Base-by-base conservation (phyloP, 1,140 invertebrate genomes). In the Atta texana region DNA sequence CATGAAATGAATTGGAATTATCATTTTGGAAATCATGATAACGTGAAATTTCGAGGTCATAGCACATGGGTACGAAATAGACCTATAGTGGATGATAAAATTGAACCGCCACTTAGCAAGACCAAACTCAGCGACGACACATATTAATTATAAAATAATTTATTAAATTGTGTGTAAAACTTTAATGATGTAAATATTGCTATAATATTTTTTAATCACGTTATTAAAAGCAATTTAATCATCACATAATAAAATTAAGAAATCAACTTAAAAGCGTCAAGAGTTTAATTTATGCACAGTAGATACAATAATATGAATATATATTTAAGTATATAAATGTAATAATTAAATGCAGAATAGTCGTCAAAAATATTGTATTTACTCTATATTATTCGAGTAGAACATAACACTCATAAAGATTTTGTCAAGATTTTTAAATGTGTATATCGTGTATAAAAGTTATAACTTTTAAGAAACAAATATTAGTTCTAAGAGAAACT, bases 1-100 rank as follows among this genome's bases (percentile, higher is more conserved):
- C 53, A n/a, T 14, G 49, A n/a, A 55, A 12, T 16, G 8, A 21
- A 39, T 57, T 81, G 75, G 72, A 44, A 12, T 49, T 74, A 78
- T 39, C n/a, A 39, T 21, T 31, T 24, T 55, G 24, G 18, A 55
- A n/a, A 87, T n/a, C 28, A 6, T 16, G 4, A 1, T 10, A 63
- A 53, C 55, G 49, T n/a, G n/a, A 57, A 24, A 71, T 88, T 80
- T 55, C 68, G 31, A 44, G 53, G 0, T 10, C 39, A n/a, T 31
- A 61, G 64, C 6, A 69, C 34, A 12, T 59, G 81, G 63, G 1
- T 10, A 10, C 71, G 63, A 31, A 57, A 57, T 6, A 82, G 3
- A 66, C 53, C 74, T 1, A 53, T 88, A 3, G 81, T 93, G 3
- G 91, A 93, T 68, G 92, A 93, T 77, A 93, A 93, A 71, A 92